Conservation (phyloP, 2,888 invertebrate genomes). For the Mactromeris polynyma region DNA sequence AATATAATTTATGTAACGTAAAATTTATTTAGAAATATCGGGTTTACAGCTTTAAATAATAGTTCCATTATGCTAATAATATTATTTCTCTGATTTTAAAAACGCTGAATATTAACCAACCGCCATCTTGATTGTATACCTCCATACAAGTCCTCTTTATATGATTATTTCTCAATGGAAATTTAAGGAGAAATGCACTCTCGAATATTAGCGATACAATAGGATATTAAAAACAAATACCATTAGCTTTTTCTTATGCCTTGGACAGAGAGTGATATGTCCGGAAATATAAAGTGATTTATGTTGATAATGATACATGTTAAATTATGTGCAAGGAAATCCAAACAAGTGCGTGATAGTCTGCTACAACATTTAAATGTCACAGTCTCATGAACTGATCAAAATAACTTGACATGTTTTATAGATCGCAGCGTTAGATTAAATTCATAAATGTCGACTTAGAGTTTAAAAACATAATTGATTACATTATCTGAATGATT, state of each 20-base stretch:
- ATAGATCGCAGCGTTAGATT: too few species aligned
- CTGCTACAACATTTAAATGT: background rate
- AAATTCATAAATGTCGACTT: background rate
- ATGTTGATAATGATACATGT: background rate
- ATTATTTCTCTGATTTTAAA: too few species aligned
- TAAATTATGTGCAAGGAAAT: background rate
- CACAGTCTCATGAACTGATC: background rate
- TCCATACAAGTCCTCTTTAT: too few species aligned
- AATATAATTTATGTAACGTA: too few species aligned
- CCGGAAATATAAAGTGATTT: too few species aligned
- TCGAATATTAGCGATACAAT: background rate
- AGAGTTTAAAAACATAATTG: background rate
- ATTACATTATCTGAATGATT: background rate
- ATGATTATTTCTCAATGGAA: background rate
- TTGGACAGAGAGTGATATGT: background rate
- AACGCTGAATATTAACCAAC: too few species aligned
- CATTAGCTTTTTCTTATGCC: background rate
- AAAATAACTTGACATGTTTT: background rate
- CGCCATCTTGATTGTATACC: too few species aligned
- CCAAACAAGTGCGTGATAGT: background rate
- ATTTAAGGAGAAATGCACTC: background rate
- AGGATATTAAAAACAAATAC: background rate
- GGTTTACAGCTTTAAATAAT: too few species aligned
- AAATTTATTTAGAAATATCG: too few species aligned
- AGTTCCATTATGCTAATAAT: too few species aligned